Evolutionary conservation across 2,113 vertebrate genomes (phyloP).

Genomic region (Cyanoderma ruficeps): DNA sequence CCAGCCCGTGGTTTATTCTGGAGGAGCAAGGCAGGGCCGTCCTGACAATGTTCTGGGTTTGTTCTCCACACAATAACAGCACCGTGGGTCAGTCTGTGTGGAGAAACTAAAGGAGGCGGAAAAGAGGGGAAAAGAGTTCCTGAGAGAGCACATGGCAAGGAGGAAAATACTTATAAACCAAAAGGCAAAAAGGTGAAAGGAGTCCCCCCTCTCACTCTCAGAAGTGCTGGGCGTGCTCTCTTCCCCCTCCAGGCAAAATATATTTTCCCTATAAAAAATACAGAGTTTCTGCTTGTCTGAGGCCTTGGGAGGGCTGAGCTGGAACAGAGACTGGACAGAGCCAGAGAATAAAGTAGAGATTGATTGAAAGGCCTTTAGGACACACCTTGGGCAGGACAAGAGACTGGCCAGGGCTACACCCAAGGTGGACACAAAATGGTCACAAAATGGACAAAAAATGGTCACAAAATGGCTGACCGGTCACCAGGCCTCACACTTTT

Average conservation of each 20-base stretch:
- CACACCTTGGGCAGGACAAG: too few relatives aligned
- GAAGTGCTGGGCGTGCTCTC: neutral
- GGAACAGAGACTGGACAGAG: neutral
- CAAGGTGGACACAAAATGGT: too few relatives aligned
- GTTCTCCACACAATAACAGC: neutral
- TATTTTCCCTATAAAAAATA: accelerated
- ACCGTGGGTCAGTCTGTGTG: neutral
- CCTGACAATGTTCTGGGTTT: neutral
- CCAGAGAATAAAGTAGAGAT: neutral
- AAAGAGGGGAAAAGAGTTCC: neutral
- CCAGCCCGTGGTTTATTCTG: neutral
- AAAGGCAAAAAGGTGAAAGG: neutral
- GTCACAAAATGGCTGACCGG: too few relatives aligned
- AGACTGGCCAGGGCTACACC: too few relatives aligned
- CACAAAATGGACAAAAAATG: too few relatives aligned
- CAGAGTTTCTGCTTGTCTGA: neutral
- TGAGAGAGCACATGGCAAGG: neutral
- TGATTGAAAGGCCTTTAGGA: neutral
- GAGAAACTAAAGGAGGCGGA: neutral
- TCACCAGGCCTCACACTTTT: too few relatives aligned
- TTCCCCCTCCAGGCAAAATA: neutral
- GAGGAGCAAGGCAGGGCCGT: neutral
- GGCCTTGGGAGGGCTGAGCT: neutral
- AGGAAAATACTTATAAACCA: neutral
- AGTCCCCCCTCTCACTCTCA: neutral